Evolutionary conservation across 2,797 vertebrate species (phyloP).

Genomic region (Australoheros facetus): DNA sequence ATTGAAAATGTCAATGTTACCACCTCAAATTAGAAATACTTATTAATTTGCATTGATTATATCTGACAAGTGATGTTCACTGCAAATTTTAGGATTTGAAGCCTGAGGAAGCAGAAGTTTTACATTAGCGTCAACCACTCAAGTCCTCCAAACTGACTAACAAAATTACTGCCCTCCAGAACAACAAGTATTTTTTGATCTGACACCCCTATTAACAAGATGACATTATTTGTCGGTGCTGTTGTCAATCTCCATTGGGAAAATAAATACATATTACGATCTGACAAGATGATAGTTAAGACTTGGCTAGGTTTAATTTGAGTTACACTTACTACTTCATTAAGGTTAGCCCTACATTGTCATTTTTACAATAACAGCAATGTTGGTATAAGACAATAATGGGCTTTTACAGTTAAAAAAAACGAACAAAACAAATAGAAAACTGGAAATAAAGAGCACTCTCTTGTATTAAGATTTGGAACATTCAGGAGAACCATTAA

Average conservation of each 20-base stretch:
- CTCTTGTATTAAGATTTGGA: background rate
- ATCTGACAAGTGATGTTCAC: background rate
- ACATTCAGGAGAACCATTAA: background rate
- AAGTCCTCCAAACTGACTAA: conserved; percentile 1
- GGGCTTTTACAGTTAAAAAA: background rate
- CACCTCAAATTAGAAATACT: background rate
- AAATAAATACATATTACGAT: background rate
- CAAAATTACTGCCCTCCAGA: background rate
- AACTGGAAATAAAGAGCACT: background rate
- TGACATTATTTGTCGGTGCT: background rate
- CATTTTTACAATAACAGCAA: background rate
- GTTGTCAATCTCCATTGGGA: background rate
- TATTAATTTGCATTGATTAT: conserved; percentile 7
- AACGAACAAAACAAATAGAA: rapidly evolving
- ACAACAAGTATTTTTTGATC: background rate
- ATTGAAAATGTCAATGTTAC: background rate
- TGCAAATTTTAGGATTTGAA: background rate
- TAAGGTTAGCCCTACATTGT: background rate
- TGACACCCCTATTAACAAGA: background rate
- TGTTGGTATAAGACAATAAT: background rate
- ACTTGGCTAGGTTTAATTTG: background rate
- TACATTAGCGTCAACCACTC: conserved; percentile 6
- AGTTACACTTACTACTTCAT: background rate
- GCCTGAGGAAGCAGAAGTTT: background rate
- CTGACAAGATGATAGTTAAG: background rate